These are phyloP conservation scores for Heliconius himera DNA, from an alignment of 1,140 invertebrate species.

Conservation along the genomic window DNA sequence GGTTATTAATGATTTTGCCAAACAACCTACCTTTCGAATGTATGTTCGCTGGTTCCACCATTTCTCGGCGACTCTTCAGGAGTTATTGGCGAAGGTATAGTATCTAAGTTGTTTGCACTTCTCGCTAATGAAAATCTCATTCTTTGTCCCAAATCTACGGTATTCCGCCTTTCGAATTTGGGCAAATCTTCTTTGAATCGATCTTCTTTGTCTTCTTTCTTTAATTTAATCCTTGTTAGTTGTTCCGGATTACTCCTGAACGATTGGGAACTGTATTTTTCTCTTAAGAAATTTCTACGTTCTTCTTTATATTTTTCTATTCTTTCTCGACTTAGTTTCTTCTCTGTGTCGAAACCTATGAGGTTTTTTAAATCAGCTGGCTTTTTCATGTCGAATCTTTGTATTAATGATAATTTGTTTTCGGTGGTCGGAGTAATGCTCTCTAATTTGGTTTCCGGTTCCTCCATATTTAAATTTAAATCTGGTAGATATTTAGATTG, in stretches of 20 bases:
- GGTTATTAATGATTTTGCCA: conserved; percentile 4
- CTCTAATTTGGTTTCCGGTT: conserved; percentile 53
- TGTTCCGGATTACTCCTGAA: conserved; percentile 84
- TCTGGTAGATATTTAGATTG: conserved; percentile 83
- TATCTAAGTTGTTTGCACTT: conserved; percentile 66
- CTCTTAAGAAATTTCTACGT: conserved; percentile 90
- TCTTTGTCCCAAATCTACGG: conserved; percentile 75
- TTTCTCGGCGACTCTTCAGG: conserved; percentile 43
- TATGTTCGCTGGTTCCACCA: conserved; percentile 37
- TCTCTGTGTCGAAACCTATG: conserved; percentile 79
- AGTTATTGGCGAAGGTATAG: conserved; percentile 62
- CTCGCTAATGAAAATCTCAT: conserved; percentile 71
- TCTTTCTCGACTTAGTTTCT: conserved; percentile 86
- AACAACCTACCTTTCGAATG: conserved; percentile 42
- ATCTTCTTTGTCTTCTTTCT: conserved; percentile 64
- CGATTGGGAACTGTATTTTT: conserved; percentile 93
- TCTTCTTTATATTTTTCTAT: conserved; percentile 97
- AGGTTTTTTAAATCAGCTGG: conserved; percentile 74
- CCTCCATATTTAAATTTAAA: conserved; percentile 74
- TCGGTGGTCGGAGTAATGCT: conserved; percentile 82
- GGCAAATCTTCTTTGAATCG: conserved; percentile 61
- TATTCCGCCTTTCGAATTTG: conserved; percentile 77
- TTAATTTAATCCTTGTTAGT: conserved; percentile 66
- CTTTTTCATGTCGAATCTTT: conserved; percentile 73
- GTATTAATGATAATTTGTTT: conserved; percentile 83